Conservation (phyloP, 2,797 vertebrate genomes). For the Thalassophryne amazonica region DNA sequence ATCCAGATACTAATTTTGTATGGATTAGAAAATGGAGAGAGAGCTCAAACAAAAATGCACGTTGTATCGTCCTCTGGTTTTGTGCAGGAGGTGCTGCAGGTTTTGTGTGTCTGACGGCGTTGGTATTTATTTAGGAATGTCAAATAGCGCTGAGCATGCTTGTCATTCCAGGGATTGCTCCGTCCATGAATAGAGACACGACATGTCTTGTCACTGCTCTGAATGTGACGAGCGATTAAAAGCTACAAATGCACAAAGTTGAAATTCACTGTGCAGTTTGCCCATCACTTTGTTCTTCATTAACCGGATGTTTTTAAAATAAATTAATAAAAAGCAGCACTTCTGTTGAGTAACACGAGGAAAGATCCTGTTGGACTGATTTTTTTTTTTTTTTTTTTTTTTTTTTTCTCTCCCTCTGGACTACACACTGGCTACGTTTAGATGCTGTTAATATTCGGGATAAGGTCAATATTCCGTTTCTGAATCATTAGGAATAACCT, state of each 20-base stretch:
- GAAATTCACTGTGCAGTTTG: neutral
- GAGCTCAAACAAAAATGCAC: neutral
- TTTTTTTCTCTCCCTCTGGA: too few relatives aligned
- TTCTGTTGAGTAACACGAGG: neutral
- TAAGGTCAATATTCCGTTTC: too few relatives aligned
- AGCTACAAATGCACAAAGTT: conserved; percentile 19
- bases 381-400: neutral
- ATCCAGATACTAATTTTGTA: too few relatives aligned
- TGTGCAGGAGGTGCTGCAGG: neutral
- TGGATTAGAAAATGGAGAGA: too few relatives aligned
- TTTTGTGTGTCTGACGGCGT: neutral
- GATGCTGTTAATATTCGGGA: too few relatives aligned
- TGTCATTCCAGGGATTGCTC: conserved; percentile 2
- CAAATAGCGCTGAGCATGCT: too few relatives aligned
- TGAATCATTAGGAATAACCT: too few relatives aligned
- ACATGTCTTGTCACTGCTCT: conserved; percentile 2
- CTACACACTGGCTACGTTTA: too few relatives aligned
- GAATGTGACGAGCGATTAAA: neutral
- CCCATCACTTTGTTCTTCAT: too few relatives aligned
- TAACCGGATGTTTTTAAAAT: too few relatives aligned
- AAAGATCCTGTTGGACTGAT: neutral
- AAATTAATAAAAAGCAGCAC: too few relatives aligned
- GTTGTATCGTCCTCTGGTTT: neutral
- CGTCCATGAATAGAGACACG: conserved; percentile 3
- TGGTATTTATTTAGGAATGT: neutral